A percentile compares a stretch with the other conserved stretches of the same genome.
Evolutionary conservation across 2,888 invertebrate genomes (phyloP).

Genomic region (Formica aserva): DNA sequence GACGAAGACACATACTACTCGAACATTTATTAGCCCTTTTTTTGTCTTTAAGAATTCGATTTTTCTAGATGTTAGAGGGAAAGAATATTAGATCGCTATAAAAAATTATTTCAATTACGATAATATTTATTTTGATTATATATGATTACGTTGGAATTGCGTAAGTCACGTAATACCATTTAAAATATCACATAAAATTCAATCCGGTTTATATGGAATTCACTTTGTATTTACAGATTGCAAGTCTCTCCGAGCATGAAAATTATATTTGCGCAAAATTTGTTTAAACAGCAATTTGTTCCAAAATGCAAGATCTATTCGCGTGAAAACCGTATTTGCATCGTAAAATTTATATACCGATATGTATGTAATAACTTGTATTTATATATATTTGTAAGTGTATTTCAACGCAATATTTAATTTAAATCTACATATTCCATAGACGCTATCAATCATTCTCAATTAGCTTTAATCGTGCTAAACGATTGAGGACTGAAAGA

Average conservation of each 20-base stretch:
- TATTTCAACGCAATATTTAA: conserved; percentile 17
- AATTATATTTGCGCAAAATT: conserved; percentile 19
- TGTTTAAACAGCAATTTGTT: background rate
- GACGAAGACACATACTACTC: background rate
- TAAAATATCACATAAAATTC: background rate
- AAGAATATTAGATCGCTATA: background rate
- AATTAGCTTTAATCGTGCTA: conserved; percentile 17
- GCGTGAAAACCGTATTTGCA: conserved; percentile 20
- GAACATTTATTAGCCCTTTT: background rate
- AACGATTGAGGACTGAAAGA: conserved; percentile 22
- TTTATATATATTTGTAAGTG: background rate
- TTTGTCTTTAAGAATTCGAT: background rate
- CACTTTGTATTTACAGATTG: background rate
- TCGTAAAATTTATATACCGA: conserved; percentile 19
- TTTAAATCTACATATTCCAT: background rate
- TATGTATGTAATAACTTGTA: background rate
- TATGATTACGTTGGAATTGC: background rate
- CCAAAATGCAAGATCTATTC: conserved; percentile 22
- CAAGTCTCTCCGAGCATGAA: background rate
- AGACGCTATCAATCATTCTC: conserved; percentile 11
- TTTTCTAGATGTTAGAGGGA: no score
- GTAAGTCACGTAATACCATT: background rate
- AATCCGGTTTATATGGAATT: background rate
- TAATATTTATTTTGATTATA: background rate
- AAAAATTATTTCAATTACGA: background rate